Conservation (phyloP, 2,113 vertebrate species). For the Thamnophis sirtalis region DNA sequence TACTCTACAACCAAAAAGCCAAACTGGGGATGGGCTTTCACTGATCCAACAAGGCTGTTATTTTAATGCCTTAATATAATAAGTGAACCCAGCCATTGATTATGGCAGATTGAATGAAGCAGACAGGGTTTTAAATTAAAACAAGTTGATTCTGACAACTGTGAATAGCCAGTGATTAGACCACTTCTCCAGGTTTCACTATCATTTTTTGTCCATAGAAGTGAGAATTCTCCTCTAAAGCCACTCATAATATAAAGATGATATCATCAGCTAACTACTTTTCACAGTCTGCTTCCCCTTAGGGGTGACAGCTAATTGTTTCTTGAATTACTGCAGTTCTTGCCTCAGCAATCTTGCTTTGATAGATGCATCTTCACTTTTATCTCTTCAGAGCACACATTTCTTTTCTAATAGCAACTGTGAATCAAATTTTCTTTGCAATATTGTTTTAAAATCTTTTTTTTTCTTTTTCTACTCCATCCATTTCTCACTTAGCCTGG, state of each 20-base stretch:
- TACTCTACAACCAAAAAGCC: not conserved
- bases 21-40: not conserved
- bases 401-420: slow-evolving; percentile 40
- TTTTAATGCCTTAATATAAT: not conserved
- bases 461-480: not conserved
- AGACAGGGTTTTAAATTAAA: not conserved
- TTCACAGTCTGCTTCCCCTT: not conserved
- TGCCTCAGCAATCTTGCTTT: slow-evolving; percentile 6
- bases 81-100: not conserved
- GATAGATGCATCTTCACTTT: slow-evolving; percentile 30
- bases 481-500: slow-evolving; percentile 32
- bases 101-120: not conserved
- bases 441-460: not conserved
- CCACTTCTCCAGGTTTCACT: not conserved
- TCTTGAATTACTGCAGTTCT: slow-evolving; percentile 24
- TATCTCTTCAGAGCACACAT: slow-evolving; percentile 34
- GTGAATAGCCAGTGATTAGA: not conserved
- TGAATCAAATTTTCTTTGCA: slow-evolving; percentile 20
- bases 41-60: not conserved
- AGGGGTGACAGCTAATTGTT: slow-evolving; percentile 23
- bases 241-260: slow-evolving; percentile 16
- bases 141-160: not conserved
- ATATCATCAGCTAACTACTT: slow-evolving; percentile 19
- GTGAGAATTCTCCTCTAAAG: not conserved
- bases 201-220: not conserved